phyloP scores from a whole-genome alignment of 2,797 vertebrate genomes.

The Danio kyathit region DNA sequence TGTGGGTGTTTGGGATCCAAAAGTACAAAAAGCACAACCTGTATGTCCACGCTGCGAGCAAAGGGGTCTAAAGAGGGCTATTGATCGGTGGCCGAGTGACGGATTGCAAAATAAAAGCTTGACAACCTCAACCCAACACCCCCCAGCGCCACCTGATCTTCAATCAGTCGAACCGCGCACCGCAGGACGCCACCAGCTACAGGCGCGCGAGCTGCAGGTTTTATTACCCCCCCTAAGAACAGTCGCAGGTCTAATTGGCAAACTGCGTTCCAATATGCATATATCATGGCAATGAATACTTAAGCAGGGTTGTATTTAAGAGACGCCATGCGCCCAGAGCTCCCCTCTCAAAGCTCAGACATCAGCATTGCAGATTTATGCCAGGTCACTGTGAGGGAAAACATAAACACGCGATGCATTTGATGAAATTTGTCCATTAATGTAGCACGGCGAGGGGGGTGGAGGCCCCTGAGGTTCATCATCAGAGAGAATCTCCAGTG shows the following conservation, averaged over 20 bases:
- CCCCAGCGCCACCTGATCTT: slow-evolving; percentile 46
- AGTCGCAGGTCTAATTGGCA: slow-evolving; percentile 56
- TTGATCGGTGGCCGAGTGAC: slow-evolving; percentile 65
- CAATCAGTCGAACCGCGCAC: slow-evolving; percentile 41
- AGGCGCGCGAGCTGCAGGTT: slow-evolving; percentile 28
- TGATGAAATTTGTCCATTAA: slow-evolving; percentile 57
- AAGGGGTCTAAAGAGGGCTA: slow-evolving; percentile 67
- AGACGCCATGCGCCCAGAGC: slow-evolving; percentile 26
- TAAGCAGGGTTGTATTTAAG: slow-evolving; percentile 59
- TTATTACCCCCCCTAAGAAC: slow-evolving; percentile 48
- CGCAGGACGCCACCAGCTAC: slow-evolving; percentile 31
- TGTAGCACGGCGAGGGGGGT: slow-evolving; percentile 45
- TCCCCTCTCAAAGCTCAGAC: slow-evolving; percentile 39
- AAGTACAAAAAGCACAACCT: slow-evolving; percentile 34
- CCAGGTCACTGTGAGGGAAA: slow-evolving; percentile 30
- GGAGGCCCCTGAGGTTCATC: slow-evolving; percentile 41
- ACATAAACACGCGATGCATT: slow-evolving; percentile 50
- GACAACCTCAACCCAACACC: slow-evolving; percentile 47
- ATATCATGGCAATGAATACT: slow-evolving; percentile 56
- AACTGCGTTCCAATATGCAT: slow-evolving; percentile 56
- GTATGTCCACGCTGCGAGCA: slow-evolving; percentile 46
- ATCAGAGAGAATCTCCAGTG: slow-evolving; percentile 54
- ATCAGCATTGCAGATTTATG: slow-evolving; percentile 52
- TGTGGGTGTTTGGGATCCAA: slow-evolving; percentile 36
- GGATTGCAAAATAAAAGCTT: slow-evolving; percentile 66